A percentile compares a stretch with the other conserved stretches of the same genome.
These are phyloP conservation scores for Sceloporus undulatus DNA, from an alignment of 2,113 vertebrate genomes.

Conservation along the genomic window DNA sequence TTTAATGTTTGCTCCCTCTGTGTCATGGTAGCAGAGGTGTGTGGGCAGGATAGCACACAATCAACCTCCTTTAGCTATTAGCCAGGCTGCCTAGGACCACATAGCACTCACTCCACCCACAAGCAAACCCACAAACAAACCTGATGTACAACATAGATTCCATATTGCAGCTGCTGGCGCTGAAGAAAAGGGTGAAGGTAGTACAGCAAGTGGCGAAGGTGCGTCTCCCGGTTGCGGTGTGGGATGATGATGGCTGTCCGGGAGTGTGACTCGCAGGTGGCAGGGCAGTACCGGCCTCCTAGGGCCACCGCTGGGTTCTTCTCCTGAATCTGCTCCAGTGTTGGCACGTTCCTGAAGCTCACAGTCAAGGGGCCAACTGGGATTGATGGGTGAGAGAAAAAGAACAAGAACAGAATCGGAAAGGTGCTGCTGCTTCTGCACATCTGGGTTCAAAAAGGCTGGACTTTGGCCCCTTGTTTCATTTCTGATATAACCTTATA, in stretches of 20 bases:
- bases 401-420: background rate
- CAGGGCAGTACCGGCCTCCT: constrained; percentile 88
- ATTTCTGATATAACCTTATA: background rate
- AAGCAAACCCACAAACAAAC: constrained; percentile 73
- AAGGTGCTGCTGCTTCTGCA: too few species aligned
- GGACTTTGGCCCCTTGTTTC: background rate
- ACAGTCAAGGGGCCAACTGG: constrained; percentile 92
- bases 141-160: constrained; percentile 97
- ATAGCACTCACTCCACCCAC: fast-evolving
- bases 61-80: background rate
- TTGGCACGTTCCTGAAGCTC: constrained; percentile 83
- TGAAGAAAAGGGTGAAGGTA: constrained; percentile 96
- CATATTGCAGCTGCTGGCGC: constrained; percentile 94
- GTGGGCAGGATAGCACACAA: too few species aligned
- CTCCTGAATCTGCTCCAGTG: constrained; percentile 85
- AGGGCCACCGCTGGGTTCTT: constrained; percentile 86
- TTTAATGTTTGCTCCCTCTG: too few species aligned
- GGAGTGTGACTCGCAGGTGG: constrained; percentile 86
- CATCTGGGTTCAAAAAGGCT: background rate
- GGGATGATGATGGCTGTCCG: constrained; percentile 93
- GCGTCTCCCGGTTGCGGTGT: constrained; percentile 90
- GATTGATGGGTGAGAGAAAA: background rate
- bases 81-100: background rate
- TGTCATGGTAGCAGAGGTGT: background rate
- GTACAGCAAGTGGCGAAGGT: constrained; percentile 93